Base-by-base conservation (phyloP, 37 sponge, comb jelly and placozoan species). In the Theonella swinhoei region DNA sequence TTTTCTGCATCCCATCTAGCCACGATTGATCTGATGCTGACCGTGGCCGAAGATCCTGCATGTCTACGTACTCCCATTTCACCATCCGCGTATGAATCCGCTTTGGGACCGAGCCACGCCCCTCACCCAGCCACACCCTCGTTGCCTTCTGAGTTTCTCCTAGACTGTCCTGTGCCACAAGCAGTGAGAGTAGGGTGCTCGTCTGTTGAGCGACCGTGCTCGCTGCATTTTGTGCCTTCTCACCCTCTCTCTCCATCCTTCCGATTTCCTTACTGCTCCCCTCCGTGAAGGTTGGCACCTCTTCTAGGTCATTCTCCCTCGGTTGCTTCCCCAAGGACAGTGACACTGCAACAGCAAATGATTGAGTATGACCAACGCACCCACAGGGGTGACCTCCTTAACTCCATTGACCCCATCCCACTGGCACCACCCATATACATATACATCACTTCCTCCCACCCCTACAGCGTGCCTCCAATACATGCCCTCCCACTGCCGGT, bases 111-210 rank as follows among this genome's bases (percentile, higher is more conserved):
- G 76, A 47, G 32, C 76, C 76, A 17, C 47, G 76, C 1, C 76
- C 76, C 17, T 75, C 76, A 1, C 76, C 76, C 62, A 75, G 62
- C 76, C 76, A 59, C 24, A 39, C 73, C 40, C 35, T 37, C 30
- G 37, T 4, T 41, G 61, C 30, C 34, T 68, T 68, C 33, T 5
- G 33, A 1, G 69, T 33, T 4, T 2, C 33, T 3, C 69, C 34
- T 1, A 4, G 20, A 1, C 19, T 29, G 5, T 7, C 34, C 33
- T 28, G 69, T 3, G 69, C 30, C 9, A 7, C 34, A 2, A 68
- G 34, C 33, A 68, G 5, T 2, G 69, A 28, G 32, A 68, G 20
- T 20, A 68, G 14, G 34, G 69, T 33, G 34, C 33, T 33, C 3
- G 69, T 29, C 33, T 68, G 69, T 4, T 28, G 30, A 7, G 34